Conservation (phyloP, 2,888 invertebrate species). For the Pasiphila rectangulata region DNA sequence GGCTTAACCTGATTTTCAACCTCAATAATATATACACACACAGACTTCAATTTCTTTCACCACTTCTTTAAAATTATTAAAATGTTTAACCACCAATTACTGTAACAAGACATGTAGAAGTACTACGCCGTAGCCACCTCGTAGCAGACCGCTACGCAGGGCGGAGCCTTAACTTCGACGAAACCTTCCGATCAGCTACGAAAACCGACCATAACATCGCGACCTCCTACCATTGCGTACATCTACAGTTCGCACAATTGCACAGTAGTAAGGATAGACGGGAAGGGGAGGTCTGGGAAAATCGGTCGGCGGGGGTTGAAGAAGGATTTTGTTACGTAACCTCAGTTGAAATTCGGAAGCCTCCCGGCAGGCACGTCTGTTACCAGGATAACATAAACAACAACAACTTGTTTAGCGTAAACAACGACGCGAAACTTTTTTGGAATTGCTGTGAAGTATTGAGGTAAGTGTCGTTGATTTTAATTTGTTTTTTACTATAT, state of each 20-base stretch:
- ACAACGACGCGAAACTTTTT: slow-evolving; percentile 52
- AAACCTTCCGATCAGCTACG: slow-evolving; percentile 58
- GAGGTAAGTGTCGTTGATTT: slow-evolving; percentile 35
- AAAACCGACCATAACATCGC: slow-evolving; percentile 41
- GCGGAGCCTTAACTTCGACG: slow-evolving; percentile 59
- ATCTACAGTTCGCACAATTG: background rate
- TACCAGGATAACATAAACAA: slow-evolving; percentile 65
- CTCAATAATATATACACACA: too few species aligned
- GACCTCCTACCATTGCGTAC: slow-evolving; percentile 35
- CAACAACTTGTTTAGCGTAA: slow-evolving; percentile 78
- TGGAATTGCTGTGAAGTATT: slow-evolving; percentile 39
- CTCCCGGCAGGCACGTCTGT: slow-evolving; percentile 52
- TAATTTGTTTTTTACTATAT: slow-evolving; percentile 20
- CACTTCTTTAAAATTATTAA: too few species aligned
- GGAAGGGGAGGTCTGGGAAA: slow-evolving; percentile 41
- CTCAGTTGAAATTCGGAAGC: slow-evolving; percentile 62
- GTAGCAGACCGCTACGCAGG: slow-evolving; percentile 49
- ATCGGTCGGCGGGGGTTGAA: slow-evolving; percentile 47
- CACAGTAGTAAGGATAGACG: slow-evolving; percentile 14
- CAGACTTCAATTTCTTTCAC: too few species aligned
- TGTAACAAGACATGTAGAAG: slow-evolving; percentile 9
- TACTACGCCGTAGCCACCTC: slow-evolving; percentile 39
- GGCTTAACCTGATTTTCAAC: background rate
- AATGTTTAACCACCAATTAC: slow-evolving; percentile 10
- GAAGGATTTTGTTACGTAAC: slow-evolving; percentile 72